Percentiles rank a stretch among this genome's conserved stretches.
Conservation (phyloP, 2,888 invertebrate genomes). For the Acleris holmiana region DNA sequence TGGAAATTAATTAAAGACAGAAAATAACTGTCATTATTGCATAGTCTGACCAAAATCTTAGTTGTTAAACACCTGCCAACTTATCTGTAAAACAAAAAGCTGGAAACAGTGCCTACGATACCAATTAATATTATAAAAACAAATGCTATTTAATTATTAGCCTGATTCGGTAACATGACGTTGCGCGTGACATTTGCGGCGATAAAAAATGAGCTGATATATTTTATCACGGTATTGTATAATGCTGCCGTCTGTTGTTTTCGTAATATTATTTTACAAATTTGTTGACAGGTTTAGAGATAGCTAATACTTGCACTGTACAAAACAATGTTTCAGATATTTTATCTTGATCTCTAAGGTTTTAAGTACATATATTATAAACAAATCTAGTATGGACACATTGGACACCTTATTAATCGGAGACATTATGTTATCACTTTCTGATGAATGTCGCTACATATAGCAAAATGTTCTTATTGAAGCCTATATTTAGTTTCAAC, state of each 20-base stretch:
- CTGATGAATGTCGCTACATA: no score
- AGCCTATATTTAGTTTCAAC: no score
- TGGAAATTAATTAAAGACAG: no score
- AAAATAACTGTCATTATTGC: not conserved
- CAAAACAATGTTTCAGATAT: constrained; percentile 20
- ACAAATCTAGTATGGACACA: no score
- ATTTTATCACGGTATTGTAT: not conserved
- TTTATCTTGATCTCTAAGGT: not conserved
- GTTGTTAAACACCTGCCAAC: not conserved
- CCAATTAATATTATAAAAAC: not conserved
- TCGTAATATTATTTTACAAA: constrained; percentile 8
- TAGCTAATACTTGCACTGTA: constrained; percentile 23
- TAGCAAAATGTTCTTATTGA: no score
- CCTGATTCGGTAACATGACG: no score
- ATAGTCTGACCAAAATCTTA: not conserved
- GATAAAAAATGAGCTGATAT: not conserved
- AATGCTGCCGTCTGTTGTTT: not conserved
- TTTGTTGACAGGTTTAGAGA: constrained; percentile 10
- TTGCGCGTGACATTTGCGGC: not conserved
- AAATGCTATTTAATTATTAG: not conserved
- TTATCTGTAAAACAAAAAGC: constrained; percentile 8
- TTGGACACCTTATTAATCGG: no score
- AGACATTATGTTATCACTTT: no score
- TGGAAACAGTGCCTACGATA: not conserved
- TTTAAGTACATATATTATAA: no score